Evolutionary conservation across 2,113 vertebrate species (phyloP).

Genomic region (Psilopsiagon aymara): DNA sequence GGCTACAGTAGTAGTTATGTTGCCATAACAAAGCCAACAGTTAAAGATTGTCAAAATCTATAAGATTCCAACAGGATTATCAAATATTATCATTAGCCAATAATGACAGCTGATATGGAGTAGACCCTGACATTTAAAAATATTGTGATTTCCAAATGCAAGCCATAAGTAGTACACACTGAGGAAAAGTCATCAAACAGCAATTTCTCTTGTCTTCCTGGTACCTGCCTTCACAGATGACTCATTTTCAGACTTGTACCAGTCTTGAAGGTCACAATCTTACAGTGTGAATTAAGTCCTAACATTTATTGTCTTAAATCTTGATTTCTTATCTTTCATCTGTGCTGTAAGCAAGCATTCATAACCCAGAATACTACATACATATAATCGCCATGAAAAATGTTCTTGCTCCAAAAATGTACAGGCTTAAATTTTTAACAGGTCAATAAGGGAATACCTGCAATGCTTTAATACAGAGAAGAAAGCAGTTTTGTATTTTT

Average conservation of each 20-base stretch:
- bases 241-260: background rate
- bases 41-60: conserved; percentile 63
- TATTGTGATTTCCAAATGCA: conserved; percentile 27
- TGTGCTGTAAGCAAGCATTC: background rate
- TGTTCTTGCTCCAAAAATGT: background rate
- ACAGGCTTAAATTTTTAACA: background rate
- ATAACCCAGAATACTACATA: background rate
- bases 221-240: background rate
- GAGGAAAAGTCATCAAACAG: conserved; percentile 23
- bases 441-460: background rate
- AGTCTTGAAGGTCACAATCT: background rate
- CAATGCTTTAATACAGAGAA: background rate
- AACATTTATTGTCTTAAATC: background rate
- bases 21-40: conserved; percentile 65
- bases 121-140: conserved; percentile 60
- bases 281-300: background rate
- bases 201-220: background rate
- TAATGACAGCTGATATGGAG: conserved; percentile 52
- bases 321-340: background rate
- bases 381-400: background rate
- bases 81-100: conserved; percentile 62
- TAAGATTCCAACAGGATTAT: conserved; percentile 60
- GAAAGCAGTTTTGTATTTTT: background rate
- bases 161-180: background rate
- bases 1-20: conserved; percentile 50